phyloP scores from a whole-genome alignment of 2,888 invertebrate species.

The Parapristionchus giblindavisi region DNA sequence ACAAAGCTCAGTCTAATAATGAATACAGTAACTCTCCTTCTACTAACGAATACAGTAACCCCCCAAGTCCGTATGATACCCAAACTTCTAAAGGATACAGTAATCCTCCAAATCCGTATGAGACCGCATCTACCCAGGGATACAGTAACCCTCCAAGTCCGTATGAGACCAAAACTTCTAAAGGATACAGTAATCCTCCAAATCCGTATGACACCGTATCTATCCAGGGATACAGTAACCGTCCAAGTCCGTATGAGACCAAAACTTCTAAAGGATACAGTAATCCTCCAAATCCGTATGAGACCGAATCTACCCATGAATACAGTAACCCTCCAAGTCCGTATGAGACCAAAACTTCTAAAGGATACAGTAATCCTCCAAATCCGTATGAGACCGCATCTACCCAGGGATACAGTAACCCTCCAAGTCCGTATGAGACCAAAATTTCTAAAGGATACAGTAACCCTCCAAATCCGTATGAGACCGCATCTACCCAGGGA shows the following conservation, averaged over 20 bases:
- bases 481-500: not conserved
- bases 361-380: not conserved
- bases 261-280: not conserved
- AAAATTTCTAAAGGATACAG: too few relatives aligned
- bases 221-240: too few relatives aligned
- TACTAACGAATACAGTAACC: not conserved
- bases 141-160: not conserved
- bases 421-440: not conserved
- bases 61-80: not conserved
- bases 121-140: not conserved
- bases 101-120: not conserved
- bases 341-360: too few relatives aligned
- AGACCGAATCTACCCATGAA: too few relatives aligned
- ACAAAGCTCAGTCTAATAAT: too few relatives aligned
- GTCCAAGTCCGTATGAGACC: too few relatives aligned
- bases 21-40: too few relatives aligned
- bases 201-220: too few relatives aligned
- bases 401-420: not conserved
- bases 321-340: too few relatives aligned
- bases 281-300: not conserved
- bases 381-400: not conserved
- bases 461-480: too few relatives aligned
- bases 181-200: not conserved
- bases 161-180: not conserved
- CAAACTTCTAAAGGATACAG: conserved; percentile 2